phyloP scores from a whole-genome alignment of 2,888 invertebrate genomes.

The Callyntrura sp. region DNA sequence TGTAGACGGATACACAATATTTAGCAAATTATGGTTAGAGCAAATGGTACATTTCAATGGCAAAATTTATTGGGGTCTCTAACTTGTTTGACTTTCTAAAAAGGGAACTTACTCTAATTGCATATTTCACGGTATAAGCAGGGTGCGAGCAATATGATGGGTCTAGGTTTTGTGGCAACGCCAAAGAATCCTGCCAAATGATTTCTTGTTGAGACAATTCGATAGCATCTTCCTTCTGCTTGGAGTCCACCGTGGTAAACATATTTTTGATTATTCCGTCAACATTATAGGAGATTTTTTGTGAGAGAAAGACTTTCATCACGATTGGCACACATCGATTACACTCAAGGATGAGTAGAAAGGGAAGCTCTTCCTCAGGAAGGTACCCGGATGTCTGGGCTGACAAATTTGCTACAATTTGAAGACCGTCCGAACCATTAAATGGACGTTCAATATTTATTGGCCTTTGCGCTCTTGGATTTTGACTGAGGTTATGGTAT shows the following conservation, averaged over 20 bases:
- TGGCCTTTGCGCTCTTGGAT: constrained; percentile 42
- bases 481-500: constrained; percentile 65
- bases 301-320: constrained; percentile 74
- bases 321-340: constrained; percentile 66
- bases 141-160: constrained; percentile 65
- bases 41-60: too few species aligned
- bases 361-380: constrained; percentile 62
- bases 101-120: constrained; percentile 53
- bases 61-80: too few species aligned
- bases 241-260: constrained; percentile 66
- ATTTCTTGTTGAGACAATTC: constrained; percentile 58
- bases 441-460: constrained; percentile 70
- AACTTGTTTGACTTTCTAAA: background rate
- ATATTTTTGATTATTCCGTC: constrained; percentile 68
- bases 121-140: constrained; percentile 70
- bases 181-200: constrained; percentile 66
- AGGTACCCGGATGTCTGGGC: constrained; percentile 59
- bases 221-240: constrained; percentile 66
- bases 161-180: constrained; percentile 51
- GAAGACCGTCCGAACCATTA: constrained; percentile 61
- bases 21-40: background rate
- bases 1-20: constrained; percentile 8
- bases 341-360: constrained; percentile 62
- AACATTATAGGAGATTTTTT: constrained; percentile 70
- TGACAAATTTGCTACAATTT: constrained; percentile 59